Base-by-base conservation (phyloP, 2,113 vertebrate species). In the Apteryx owenii region DNA sequence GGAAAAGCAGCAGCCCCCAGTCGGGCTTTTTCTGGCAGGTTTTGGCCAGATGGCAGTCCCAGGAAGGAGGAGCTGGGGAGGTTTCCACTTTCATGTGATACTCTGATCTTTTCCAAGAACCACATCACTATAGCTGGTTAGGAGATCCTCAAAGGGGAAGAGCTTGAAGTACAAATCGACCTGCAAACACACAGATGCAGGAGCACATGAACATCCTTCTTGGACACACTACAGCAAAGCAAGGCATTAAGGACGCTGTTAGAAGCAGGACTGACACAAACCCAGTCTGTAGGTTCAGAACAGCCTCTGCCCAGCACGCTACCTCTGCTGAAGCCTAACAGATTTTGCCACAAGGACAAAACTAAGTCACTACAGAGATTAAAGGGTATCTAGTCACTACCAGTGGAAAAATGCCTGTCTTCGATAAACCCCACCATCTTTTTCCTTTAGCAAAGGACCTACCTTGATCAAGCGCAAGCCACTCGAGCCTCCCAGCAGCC, bases 91-190 rank as follows among this genome's bases (percentile, higher is more conserved):
- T 60, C 92, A 2, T 95, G 85, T 0, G 98, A 95, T 1, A 65
- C 31, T 80, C 97, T 94, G 18, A 98, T 85, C 82, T 97, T 98
- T 18, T 97, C 96, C 36, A 98, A 66, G 65, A 98, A 84, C 95
- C 98, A 89, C 98, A 98, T 98, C 10, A 2, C 40, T 62, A 42
- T 10, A 66, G 21, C 36, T 26, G 16, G 28, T 16, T 60, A 61
- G 51, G 12, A 85, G 20, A 1, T 84, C 68, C 50, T 93, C 61
- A 22, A 8, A 82, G 15, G 51, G 31, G 16, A 62, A 58, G 7
- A 75, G 28, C 4, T 29, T 15, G n/a, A 71, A 28, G 22, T 13
- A 26, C 10, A 71, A 88, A 75, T 22, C 50, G 66, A 68, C 96
- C 97, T 97, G 70, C 26, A 62, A 61, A 78, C 18, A 80, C 28